Evolutionary conservation across 2,888 invertebrate species (phyloP).

Genomic region (Apodemia zela): DNA sequence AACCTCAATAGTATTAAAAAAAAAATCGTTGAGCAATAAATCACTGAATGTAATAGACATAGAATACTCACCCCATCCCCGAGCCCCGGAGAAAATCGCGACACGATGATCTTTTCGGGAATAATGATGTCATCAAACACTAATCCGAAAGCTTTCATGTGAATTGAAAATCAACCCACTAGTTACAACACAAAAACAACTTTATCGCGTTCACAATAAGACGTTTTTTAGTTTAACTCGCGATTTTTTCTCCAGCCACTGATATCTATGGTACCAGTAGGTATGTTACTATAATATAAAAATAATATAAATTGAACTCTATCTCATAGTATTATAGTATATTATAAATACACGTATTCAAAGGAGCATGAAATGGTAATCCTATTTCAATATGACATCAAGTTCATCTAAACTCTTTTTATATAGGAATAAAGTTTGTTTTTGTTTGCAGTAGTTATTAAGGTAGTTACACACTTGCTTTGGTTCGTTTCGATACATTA

Average conservation of each 20-base stretch:
- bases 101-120: slow-evolving; percentile 74
- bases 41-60: slow-evolving; percentile 50
- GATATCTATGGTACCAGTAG: slow-evolving; percentile 1
- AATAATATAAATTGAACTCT: slow-evolving; percentile 32
- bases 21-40: slow-evolving; percentile 55
- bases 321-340: slow-evolving; percentile 25
- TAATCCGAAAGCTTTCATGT: slow-evolving; percentile 80
- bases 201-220: not conserved
- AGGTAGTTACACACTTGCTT: slow-evolving; percentile 48
- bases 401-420: slow-evolving; percentile 24
- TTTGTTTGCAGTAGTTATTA: slow-evolving; percentile 35
- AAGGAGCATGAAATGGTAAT: slow-evolving; percentile 22
- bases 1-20: slow-evolving; percentile 33
- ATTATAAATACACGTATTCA: not conserved
- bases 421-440: slow-evolving; percentile 30
- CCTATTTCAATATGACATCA: slow-evolving; percentile 22
- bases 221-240: not conserved
- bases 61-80: slow-evolving; percentile 46
- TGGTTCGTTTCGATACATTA: slow-evolving; percentile 74
- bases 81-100: slow-evolving; percentile 61
- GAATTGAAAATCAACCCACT: slow-evolving; percentile 58
- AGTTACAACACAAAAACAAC: not conserved
- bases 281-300: not conserved
- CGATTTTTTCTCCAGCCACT: not conserved
- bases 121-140: slow-evolving; percentile 81